These are phyloP conservation scores for Oxystoma pomonae DNA, from an alignment of 2,888 invertebrate genomes.

Conservation along the genomic window DNA sequence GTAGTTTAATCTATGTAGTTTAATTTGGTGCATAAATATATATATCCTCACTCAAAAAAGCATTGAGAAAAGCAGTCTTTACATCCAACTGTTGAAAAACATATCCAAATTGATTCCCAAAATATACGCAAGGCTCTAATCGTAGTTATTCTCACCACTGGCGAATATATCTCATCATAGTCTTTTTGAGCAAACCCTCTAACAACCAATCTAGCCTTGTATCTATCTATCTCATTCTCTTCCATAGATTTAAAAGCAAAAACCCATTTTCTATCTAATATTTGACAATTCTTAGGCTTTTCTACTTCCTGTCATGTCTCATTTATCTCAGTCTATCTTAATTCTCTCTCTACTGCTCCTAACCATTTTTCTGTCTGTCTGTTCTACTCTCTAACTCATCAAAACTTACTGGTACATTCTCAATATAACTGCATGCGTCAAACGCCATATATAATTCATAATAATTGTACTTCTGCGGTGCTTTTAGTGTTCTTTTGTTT, in stretches of 20 bases:
- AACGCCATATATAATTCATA: neutral
- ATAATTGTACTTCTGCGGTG: neutral
- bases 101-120: conserved; percentile 1
- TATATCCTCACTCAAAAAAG: no score
- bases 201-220: conserved; percentile 1
- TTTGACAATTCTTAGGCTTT: neutral
- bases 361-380: neutral
- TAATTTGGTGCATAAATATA: no score
- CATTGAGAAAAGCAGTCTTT: no score
- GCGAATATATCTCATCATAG: neutral
- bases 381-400: neutral
- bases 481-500: neutral
- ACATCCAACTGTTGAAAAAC: no score
- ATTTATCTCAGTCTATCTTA: neutral
- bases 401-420: neutral
- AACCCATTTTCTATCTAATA: neutral
- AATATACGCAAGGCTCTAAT: neutral
- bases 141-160: neutral
- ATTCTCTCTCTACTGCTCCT: neutral
- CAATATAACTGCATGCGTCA: no score
- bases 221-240: neutral
- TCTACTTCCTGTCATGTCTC: neutral
- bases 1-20: no score
- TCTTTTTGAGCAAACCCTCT: neutral
- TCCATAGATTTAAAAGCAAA: neutral